Percentiles rank a stretch among this genome's conserved stretches.
Evolutionary conservation across 2,888 invertebrate genomes (phyloP).

Genomic region (Carpatolechia fugitivella): DNA sequence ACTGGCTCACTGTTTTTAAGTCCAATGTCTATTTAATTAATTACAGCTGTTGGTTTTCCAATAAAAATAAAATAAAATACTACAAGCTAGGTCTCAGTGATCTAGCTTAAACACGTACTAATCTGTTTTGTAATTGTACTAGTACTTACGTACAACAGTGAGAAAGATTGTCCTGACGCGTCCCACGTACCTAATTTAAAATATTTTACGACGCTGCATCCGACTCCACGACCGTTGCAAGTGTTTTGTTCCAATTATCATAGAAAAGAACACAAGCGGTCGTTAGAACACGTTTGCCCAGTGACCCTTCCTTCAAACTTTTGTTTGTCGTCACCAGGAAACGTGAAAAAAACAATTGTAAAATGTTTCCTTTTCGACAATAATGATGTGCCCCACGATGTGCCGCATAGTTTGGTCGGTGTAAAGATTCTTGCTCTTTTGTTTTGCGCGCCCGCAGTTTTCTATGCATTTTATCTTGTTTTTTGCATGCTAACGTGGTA

Average conservation of each 20-base stretch:
- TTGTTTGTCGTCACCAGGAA: constrained; percentile 7
- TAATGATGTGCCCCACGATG: neutral
- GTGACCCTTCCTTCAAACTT: constrained; percentile 8
- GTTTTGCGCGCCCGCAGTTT: neutral
- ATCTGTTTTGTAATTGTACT: too few relatives aligned
- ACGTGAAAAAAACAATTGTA: neutral
- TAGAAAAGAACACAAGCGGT: neutral
- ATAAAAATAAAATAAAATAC: too few relatives aligned
- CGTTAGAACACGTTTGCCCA: constrained; percentile 2
- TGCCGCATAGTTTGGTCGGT: neutral
- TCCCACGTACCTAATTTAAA: neutral
- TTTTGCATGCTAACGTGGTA: too few relatives aligned
- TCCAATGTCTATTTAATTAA: too few relatives aligned
- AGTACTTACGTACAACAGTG: too few relatives aligned
- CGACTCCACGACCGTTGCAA: constrained; percentile 7
- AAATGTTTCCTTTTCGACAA: neutral
- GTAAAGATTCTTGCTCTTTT: neutral
- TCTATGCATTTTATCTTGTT: too few relatives aligned
- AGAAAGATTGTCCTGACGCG: neutral
- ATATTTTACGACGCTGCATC: neutral
- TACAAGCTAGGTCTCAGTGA: too few relatives aligned
- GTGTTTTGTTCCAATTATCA: constrained; percentile 11
- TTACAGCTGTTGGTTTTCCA: too few relatives aligned
- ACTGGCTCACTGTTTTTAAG: too few relatives aligned
- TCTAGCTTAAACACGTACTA: too few relatives aligned